These are phyloP conservation scores for Peromyscus californicus DNA, from an alignment of 2,113 vertebrate genomes.

Conservation along the genomic window DNA sequence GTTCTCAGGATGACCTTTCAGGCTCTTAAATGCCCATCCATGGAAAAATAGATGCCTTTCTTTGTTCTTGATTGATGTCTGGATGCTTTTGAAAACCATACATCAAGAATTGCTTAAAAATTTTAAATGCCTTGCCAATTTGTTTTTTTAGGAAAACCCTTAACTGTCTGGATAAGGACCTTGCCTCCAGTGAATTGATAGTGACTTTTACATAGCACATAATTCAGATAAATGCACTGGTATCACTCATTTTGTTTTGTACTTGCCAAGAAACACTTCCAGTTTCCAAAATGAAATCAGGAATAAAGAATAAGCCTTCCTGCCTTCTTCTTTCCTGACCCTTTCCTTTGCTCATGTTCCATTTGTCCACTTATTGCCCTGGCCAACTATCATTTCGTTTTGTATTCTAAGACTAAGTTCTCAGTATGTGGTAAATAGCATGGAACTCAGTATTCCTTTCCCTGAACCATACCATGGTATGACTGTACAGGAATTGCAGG, in stretches of 20 bases:
- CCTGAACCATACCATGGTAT: not conserved
- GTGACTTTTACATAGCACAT: not conserved
- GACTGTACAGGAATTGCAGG: conserved; percentile 57
- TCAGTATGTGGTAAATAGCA: conserved; percentile 40
- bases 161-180: not conserved
- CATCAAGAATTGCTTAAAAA: conserved; percentile 45
- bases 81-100: conserved; percentile 48
- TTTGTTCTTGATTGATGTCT: conserved; percentile 3
- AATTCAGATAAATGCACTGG: not conserved
- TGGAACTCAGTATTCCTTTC: not conserved
- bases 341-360: not conserved
- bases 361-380: not conserved
- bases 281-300: conserved; percentile 56
- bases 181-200: conserved; percentile 24
- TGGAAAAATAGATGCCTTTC: not conserved
- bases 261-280: conserved; percentile 6
- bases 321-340: conserved; percentile 33
- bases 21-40: not conserved
- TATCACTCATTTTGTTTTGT: conserved; percentile 31
- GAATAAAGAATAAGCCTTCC: conserved; percentile 82
- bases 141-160: conserved; percentile 43
- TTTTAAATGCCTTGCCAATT: conserved; percentile 50
- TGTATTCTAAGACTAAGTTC: conserved; percentile 36
- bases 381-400: not conserved
- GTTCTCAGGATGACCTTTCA: not conserved